Evolutionary conservation across 2,888 invertebrate species (phyloP).

Genomic region (Autographa gamma): DNA sequence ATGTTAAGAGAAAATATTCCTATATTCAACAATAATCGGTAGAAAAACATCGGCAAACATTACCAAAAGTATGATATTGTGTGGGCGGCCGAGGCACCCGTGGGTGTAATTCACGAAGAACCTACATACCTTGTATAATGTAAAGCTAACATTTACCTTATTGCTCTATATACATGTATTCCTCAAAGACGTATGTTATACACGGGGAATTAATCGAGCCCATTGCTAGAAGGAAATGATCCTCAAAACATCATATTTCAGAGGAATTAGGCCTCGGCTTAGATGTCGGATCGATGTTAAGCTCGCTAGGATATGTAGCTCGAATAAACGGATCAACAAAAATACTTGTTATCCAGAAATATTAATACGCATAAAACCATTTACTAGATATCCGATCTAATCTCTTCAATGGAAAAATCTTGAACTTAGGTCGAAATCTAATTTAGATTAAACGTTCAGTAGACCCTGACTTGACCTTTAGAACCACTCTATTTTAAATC

Average conservation of each 20-base stretch:
- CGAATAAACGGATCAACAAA: neutral
- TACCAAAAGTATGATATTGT: neutral
- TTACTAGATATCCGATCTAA: neutral
- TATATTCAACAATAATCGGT: neutral
- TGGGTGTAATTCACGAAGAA: neutral
- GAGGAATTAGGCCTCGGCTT: neutral
- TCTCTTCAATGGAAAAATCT: neutral
- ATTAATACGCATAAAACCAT: too few species aligned
- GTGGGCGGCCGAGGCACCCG: neutral
- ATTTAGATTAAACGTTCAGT: neutral
- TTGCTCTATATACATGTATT: neutral
- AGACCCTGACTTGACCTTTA: neutral
- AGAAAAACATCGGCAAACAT: neutral
- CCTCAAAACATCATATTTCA: neutral
- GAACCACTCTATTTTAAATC: neutral
- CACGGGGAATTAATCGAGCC: neutral
- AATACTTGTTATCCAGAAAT: neutral
- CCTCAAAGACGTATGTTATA: neutral
- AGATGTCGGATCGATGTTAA: neutral
- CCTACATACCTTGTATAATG: slow-evolving; percentile 1
- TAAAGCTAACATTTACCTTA: neutral
- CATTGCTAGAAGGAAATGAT: neutral
- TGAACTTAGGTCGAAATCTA: neutral
- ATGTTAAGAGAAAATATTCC: neutral
- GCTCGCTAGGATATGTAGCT: neutral